Base-by-base conservation (phyloP, 2,797 vertebrate species). In the Chloroceryle amazona region DNA sequence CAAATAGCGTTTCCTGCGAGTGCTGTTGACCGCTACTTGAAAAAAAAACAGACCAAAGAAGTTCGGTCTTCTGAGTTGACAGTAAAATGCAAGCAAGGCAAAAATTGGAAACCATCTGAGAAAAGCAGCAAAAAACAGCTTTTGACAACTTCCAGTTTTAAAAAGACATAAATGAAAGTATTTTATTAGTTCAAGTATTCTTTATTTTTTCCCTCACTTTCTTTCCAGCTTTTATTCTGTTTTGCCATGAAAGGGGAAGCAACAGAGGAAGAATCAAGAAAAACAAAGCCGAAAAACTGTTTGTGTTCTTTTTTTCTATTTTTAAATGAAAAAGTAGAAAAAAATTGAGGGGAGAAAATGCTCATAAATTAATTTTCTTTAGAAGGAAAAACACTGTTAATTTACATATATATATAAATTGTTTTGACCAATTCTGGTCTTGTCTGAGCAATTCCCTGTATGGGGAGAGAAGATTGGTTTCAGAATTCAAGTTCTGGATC, bases 311-410 rank as follows among this genome's bases (percentile, higher is more conserved):
- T 25, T 13, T 52, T 75, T 86, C 74, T 20, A 19, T 13, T 63
- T 75, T 86, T 78, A 18, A 55, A 13, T 72, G 35, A 74, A 91
- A 95, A 96, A 82, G 61, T 78, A 74, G 13, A 81, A 88, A 95
- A 95, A 58, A 3, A 52, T 60, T 55, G 66, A 90, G 22, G 6
- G 7, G 28, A 90, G 63, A 81, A 92, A 94, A 81, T 78, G 22
- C 31, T 87, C 25, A 35, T 85, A 78, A 90, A 87, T 72, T 54
- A 61, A 65, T 87, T 82, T 93, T 84, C 26, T 90, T 89, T 89
- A 80, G 57, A 87, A 90, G 74, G 81, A 95, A 89, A 92, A 41
- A 9, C 71, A 57, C 71, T 61, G 6, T 63, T 86, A 1, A 4
- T 46, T 81, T 18, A 29, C 28, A 52, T 1, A 41, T 41, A 41